Evolutionary conservation across 1,140 invertebrate species (phyloP), one percentile per base, ranked within the genome.

Genomic region (Cotesia chilonis): DNA sequence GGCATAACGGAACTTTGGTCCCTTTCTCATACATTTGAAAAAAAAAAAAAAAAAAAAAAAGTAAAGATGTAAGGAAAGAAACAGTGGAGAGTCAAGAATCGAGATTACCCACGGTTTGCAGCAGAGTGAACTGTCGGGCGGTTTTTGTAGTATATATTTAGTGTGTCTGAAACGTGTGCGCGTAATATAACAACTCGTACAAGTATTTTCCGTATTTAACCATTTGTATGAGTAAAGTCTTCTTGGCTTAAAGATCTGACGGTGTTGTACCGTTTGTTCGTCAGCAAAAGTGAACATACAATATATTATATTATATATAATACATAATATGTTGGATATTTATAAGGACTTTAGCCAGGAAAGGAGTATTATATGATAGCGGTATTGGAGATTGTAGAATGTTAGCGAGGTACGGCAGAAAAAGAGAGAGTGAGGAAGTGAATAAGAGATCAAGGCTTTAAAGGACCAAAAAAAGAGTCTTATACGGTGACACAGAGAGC

Each of bases 381-480:
- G 41, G 41, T 47, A n/a, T 36, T 47, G 2, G 41, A 41, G 9
- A 47, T 10, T 47, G 6, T 47, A 10, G 5, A 47, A 61, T 1
- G n/a, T 28, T 9, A 63, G 72, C 36, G 72, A 60, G 63, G 57
- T 51, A 61, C 17, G 67, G 20, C 28, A 70, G 73, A 73, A 35
- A n/a, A 54, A 54, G 36, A 73, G 10, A 59, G 66, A 65, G 35
- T 41, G 37, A 65, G 35, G 6, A n/a, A 60, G 59, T 38, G 52
- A 9, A 10, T 5, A 51, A 47, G 41, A 47, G 4, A 47, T 47
- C 6, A 47, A 47, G 41, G 10, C 10, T 47, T 10, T 9, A 47
- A 47, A 10, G 41, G 41, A 47, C 41, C 6, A 47, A 68, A 68
- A 64, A 64, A 57, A 68, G 54, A 38, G 47, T 12, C 37, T 65